Evolutionary conservation across 2,888 invertebrate genomes (phyloP), one percentile per base, ranked within the genome.

Genomic region (Macrophya alboannulata): DNA sequence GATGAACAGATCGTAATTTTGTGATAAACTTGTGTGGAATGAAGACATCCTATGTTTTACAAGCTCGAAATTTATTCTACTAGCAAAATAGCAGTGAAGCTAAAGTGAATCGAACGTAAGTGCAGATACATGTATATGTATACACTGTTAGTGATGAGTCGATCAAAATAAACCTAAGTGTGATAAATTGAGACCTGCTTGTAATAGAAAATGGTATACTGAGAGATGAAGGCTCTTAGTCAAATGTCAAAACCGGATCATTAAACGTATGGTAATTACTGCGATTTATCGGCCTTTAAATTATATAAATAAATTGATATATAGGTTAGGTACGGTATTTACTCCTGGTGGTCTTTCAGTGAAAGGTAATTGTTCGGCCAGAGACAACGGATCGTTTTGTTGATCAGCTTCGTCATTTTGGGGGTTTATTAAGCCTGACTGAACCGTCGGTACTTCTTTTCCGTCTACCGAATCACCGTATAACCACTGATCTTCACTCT

Each of bases 401-500:
- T 81, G 87, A 71, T 87, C 88, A 74, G 90, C 88, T 84, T 92
- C 92, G 43, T 95, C 91, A 88, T 90, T 91, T 86, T 93, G 93
- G 43, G 91, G 90, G 79, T 85, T 89, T 84, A 92, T 91, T 72
- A 88, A 86, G 72, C 91, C 90, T 21, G 88, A 87, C 21, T 90
- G 89, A 5, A 88, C 86, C 76, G 91, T 88, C 8, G 92, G 90
- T 68, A 90, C 90, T 76, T 94, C 95, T 86, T 92, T 92, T 40
- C 88, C 90, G 51, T 95, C 95, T 90, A 95, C 96, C 0, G 96
- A 96, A 90, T 97, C 97, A 31, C 98, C 98, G 91, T 98, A 98
- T 86, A 98, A 94, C 98, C 98, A 98, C 92, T 96, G 97, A 94
- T 98, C 98, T 92, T 98, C 98, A 94, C 97, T 97, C 93, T 96